These are phyloP conservation scores for Amiota minor DNA, from an alignment of 2,888 invertebrate genomes.

Conservation along the genomic window DNA sequence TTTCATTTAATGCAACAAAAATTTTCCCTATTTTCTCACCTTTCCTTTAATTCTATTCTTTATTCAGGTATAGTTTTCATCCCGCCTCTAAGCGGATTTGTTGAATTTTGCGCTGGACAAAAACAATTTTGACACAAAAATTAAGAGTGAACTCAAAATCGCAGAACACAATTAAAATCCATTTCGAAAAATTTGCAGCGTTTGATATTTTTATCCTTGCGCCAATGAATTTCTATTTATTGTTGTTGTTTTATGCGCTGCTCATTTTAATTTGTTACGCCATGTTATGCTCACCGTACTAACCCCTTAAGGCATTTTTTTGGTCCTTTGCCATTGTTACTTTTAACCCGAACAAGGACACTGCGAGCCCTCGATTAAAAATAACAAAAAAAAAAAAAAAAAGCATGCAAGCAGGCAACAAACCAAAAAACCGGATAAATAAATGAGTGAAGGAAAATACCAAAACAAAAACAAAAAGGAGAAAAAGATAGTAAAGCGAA, in stretches of 20 bases:
- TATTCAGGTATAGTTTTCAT: conserved; percentile 18
- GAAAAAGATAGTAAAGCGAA: too few relatives aligned
- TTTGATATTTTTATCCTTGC: conserved; percentile 42
- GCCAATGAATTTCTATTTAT: background rate
- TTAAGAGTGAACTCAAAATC: conserved; percentile 4
- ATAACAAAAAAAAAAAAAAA: too few relatives aligned
- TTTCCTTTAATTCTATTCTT: background rate
- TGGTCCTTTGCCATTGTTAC: too few relatives aligned
- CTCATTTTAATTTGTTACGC: conserved; percentile 21
- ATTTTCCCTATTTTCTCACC: conserved; percentile 1
- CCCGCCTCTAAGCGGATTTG: conserved; percentile 45
- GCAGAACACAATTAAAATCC: conserved; percentile 60
- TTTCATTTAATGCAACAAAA: background rate
- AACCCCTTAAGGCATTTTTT: background rate
- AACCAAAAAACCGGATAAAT: too few relatives aligned
- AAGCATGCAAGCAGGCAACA: too few relatives aligned
- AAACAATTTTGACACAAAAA: conserved; percentile 2
- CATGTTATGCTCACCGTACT: background rate
- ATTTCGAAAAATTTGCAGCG: conserved; percentile 47
- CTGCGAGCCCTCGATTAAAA: background rate
- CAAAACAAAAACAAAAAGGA: conserved; percentile 23
- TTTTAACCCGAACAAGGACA: background rate
- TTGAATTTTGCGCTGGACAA: conserved; percentile 58
- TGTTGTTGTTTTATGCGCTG: background rate
- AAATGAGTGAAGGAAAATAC: conserved; percentile 39